Base-by-base conservation (phyloP, 2,797 vertebrate species). In the Sebastes miniatus region DNA sequence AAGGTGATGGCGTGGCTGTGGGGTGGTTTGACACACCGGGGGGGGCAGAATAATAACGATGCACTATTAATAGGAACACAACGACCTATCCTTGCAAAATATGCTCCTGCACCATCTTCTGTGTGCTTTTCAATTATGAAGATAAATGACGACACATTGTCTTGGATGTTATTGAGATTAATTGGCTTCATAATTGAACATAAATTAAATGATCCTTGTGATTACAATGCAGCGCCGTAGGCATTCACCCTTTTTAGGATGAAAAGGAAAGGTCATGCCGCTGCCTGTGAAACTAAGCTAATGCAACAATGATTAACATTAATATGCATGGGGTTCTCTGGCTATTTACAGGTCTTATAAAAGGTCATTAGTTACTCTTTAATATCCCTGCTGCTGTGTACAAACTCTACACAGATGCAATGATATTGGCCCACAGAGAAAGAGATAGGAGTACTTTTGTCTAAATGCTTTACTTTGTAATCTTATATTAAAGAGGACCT, bases 51-150 rank as follows among this genome's bases (percentile, higher is more conserved):
- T 93, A 92, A 91, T 90, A 90, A 88, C 71, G 39, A 56, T 66
- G 67, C 29, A 79, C 91, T 89, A 94, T 93, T 92, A 91, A 87
- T 91, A 91, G 91, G 68, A 83, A 13, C 77, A 66, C 72, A 73
- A 61, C 31, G 34, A 90, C 89, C 88, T 88, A 82, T 80, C 71
- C 58, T 87, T 74, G 81, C 39, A 84, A 82, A 88, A 78, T 68
- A 73, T 75, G 64, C 58, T 77, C 70, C 72, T 79, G 68, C 67
- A 32, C 22, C 54, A 29, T 81, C 29, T 71, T 71, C 36, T 70
- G 58, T 61, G 47, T 69, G 64, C 81, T 75, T 56, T 39, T 36
- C 27, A 76, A 24, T n/a, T 18, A 43, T 66, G 27, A 32, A 47
- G 8, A 74, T 18, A 5, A 25, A 34, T 64, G 7, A 72, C 66